A percentile compares a stretch with the other conserved stretches of the same genome.
These are phyloP conservation scores for Orycteropus afer DNA, from an alignment of 2,113 vertebrate species.

Conservation along the genomic window DNA sequence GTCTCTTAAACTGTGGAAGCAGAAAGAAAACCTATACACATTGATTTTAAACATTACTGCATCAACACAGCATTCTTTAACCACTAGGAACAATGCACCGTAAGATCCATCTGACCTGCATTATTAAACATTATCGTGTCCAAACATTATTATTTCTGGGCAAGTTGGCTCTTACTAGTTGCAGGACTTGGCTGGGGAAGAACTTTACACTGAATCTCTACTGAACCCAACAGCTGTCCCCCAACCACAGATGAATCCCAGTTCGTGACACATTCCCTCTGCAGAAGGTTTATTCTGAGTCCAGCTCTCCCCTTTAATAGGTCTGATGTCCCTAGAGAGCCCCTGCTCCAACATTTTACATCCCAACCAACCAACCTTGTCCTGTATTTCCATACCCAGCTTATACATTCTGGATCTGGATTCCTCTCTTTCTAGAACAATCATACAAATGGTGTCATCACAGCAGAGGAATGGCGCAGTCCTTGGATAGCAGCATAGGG, in stretches of 20 bases:
- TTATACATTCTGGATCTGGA: slow-evolving; percentile 45
- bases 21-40: slow-evolving; percentile 75
- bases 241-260: slow-evolving; percentile 59
- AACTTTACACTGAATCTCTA: not conserved
- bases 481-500: slow-evolving; percentile 98
- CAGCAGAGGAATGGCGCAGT: slow-evolving; percentile 97
- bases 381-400: slow-evolving; percentile 52
- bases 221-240: not conserved
- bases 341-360: slow-evolving; percentile 1
- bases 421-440: slow-evolving; percentile 61
- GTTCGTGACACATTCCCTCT: slow-evolving; percentile 59
- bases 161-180: not conserved
- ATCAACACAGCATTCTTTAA: slow-evolving; percentile 61
- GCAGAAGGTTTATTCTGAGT: slow-evolving; percentile 62
- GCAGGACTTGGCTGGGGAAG: not conserved
- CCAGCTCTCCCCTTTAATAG: slow-evolving; percentile 61
- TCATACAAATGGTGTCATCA: slow-evolving; percentile 99
- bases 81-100: slow-evolving; percentile 49
- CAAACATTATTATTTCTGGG: not conserved
- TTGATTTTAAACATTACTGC: slow-evolving; percentile 77
- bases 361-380: not conserved
- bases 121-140: not conserved
- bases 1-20: slow-evolving; percentile 70
- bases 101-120: slow-evolving; percentile 55
- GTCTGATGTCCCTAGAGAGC: slow-evolving; percentile 74